Percentiles rank a stretch among this genome's conserved stretches.
These are phyloP conservation scores for Macquaria ambigua DNA, from an alignment of 2,113 vertebrate species.

Conservation along the genomic window DNA sequence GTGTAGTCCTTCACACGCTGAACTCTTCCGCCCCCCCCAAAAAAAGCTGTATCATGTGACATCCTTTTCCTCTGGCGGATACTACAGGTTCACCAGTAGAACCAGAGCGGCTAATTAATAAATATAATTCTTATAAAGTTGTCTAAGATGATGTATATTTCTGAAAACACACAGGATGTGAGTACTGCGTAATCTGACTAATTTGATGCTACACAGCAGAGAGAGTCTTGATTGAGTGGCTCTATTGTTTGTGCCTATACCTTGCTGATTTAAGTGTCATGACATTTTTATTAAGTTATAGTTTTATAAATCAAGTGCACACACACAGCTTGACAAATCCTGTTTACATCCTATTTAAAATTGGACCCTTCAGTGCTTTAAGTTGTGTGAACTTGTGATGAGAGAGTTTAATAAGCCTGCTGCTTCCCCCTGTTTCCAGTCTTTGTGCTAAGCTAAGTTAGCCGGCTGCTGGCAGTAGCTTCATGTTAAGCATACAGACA, in stretches of 20 bases:
- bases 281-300: not conserved
- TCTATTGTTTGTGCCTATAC: not conserved
- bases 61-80: constrained; percentile 1
- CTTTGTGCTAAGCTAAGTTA: too few species aligned
- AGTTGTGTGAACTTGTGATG: not conserved
- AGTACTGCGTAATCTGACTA: constrained; percentile 25
- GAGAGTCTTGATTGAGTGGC: not conserved
- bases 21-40: not conserved
- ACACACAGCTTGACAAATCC: not conserved
- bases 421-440: too few species aligned
- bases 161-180: not conserved
- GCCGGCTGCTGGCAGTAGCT: too few species aligned
- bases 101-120: not conserved
- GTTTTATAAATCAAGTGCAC: not conserved
- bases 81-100: not conserved
- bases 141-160: not conserved
- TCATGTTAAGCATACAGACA: too few species aligned
- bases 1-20: constrained; percentile 3
- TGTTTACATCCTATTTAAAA: not conserved
- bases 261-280: not conserved
- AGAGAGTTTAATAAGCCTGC: not conserved
- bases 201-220: constrained; percentile 5
- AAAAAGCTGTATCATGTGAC: not conserved
- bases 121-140: not conserved
- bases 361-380: not conserved